Conservation (phyloP, 1,140 invertebrate species). For the Lucilia sericata region DNA sequence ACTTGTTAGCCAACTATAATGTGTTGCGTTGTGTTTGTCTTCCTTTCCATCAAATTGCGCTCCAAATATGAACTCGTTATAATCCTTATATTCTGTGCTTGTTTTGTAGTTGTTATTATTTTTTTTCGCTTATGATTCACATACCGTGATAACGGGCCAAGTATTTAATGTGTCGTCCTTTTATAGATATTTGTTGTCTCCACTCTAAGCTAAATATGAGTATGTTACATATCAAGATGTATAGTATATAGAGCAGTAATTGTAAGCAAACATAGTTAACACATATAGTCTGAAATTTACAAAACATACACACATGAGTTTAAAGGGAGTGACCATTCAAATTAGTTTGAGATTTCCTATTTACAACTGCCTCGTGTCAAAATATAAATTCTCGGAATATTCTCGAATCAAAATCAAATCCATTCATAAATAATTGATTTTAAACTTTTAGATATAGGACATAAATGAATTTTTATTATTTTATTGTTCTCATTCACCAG, state of each 20-base stretch:
- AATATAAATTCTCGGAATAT: no score
- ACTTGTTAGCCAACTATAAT: not conserved
- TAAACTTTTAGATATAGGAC: no score
- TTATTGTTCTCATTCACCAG: no score
- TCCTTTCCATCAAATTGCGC: not conserved
- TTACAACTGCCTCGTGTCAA: no score
- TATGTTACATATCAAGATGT: not conserved
- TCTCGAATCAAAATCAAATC: no score
- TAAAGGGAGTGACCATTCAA: no score
- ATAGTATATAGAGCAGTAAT: not conserved
- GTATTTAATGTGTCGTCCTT: constrained; percentile 13
- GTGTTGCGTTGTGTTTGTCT: not conserved
- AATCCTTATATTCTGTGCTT: not conserved
- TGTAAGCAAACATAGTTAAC: constrained; percentile 11
- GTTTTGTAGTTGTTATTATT: not conserved
- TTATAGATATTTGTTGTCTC: not conserved
- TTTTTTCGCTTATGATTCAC: constrained; percentile 2
- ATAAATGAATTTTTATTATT: no score
- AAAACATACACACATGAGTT: not conserved
- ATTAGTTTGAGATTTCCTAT: no score
- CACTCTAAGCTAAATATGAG: not conserved
- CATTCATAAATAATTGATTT: no score
- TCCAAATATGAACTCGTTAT: not conserved
- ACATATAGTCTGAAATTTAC: not conserved
- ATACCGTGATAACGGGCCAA: constrained; percentile 19